Base-by-base conservation (phyloP, 2,113 vertebrate genomes). In the human region DNA sequence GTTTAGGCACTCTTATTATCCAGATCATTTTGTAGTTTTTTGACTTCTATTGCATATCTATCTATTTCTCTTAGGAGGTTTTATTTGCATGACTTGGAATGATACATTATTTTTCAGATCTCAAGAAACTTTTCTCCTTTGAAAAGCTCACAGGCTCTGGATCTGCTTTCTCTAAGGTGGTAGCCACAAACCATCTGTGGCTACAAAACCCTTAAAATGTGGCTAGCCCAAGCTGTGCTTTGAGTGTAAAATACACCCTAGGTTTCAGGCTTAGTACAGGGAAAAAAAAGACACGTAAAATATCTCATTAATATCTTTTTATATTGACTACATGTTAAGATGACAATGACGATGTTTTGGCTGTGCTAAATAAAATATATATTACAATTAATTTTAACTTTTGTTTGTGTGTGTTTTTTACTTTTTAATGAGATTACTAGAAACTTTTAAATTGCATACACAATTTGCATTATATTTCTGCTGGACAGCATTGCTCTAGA, bases 111-210 rank as follows among this genome's bases (percentile, higher is more conserved):
- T 50, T 70, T n/a, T 25, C 38, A 23, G 2, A 11, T 80, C 22
- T 96, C 7, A 11, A 32, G 13, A 61, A 11, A 14, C 35, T 55
- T 85, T 84, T 55, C 20, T 48, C 0, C 8, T 14, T n/a, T 27
- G 40, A 50, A 93, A 90, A 64, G 38, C 25, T 57, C 52, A 4
- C 2, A 40, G 81, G 16, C 64, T 72, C 25, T 68, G 8, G 22
- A 22, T 18, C 59, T 40, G 9, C 52, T 11, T 52, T 83, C 45
- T 78, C 45, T 61, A 30, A 38, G 8, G 16, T 30, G 27, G 45
- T 18, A 14, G 18, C 43, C 52, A n/a, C 1, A 1, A 70, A 8
- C 18, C 6, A 0, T 0, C 0, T 2, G 70, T n/a, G 94, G 61
- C 68, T 6, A 10, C 50, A 16, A 66, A 61, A 8, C 64, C 8